phyloP scores from a whole-genome alignment of 1,140 invertebrate genomes.

The Berghia stephanieae region DNA sequence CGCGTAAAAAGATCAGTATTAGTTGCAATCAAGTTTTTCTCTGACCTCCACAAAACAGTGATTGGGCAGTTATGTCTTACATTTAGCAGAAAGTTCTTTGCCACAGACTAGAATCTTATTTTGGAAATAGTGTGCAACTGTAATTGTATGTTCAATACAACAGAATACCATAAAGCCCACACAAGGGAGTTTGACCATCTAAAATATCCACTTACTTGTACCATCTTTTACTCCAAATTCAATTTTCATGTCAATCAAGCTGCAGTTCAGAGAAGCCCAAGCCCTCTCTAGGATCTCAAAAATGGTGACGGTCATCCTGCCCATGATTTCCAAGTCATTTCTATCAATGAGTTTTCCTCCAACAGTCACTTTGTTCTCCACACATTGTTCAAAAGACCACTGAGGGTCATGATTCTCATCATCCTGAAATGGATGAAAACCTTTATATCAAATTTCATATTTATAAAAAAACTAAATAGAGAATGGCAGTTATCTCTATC shows the following conservation, averaged over 20 bases:
- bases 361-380: constrained; percentile 82
- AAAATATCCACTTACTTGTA: constrained; percentile 49
- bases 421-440: constrained; percentile 72
- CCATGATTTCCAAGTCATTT: constrained; percentile 81
- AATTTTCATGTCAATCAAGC: constrained; percentile 98
- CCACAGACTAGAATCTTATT: too few species aligned
- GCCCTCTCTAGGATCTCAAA: constrained; percentile 95
- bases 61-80: too few species aligned
- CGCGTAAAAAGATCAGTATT: too few species aligned
- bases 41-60: neutral
- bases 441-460: too few species aligned
- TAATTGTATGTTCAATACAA: neutral
- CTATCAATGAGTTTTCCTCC: constrained; percentile 75
- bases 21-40: too few species aligned
- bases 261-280: constrained; percentile 88
- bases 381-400: constrained; percentile 93
- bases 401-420: constrained; percentile 98
- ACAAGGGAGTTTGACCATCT: too few species aligned
- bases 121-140: neutral
- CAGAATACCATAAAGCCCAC: too few species aligned
- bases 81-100: too few species aligned
- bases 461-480: too few species aligned
- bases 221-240: constrained; percentile 78
- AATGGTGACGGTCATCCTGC: constrained; percentile 79
- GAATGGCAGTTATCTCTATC: too few species aligned